Percentiles rank a stretch among this genome's conserved stretches.
Evolutionary conservation across 2,888 invertebrate genomes (phyloP).

Genomic region (Patella ulyssiponensis): DNA sequence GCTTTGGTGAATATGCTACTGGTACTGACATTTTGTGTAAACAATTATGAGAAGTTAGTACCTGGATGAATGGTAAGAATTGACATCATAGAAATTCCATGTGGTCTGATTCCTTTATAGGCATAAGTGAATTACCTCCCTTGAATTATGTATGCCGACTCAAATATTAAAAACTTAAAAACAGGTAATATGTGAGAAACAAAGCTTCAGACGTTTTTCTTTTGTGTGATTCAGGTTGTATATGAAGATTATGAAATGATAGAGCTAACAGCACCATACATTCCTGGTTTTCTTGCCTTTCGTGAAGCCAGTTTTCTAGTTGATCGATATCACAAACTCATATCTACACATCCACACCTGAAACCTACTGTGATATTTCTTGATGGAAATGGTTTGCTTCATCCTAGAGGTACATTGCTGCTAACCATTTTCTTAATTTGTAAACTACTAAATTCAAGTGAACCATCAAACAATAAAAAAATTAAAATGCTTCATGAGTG

Average conservation of each 20-base stretch:
- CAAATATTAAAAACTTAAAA: background rate
- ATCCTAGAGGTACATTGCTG: slow-evolving; percentile 66
- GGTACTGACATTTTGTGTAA: too few species aligned
- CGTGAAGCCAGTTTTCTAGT: slow-evolving; percentile 71
- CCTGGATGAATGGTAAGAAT: too few species aligned
- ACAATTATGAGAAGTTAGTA: too few species aligned
- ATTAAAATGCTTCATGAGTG: too few species aligned
- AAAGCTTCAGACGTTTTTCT: background rate
- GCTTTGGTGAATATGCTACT: too few species aligned
- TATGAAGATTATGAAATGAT: slow-evolving; percentile 70
- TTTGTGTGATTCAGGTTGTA: slow-evolving; percentile 60
- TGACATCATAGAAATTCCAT: too few species aligned
- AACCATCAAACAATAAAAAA: too few species aligned
- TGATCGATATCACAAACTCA: slow-evolving; percentile 55
- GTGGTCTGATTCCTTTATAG: too few species aligned
- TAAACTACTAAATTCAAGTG: too few species aligned
- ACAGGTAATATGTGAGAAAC: background rate
- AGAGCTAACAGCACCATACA: slow-evolving; percentile 70
- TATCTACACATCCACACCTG: slow-evolving; percentile 58
- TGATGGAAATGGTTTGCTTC: slow-evolving; percentile 74
- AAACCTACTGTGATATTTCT: slow-evolving; percentile 72
- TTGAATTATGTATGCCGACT: background rate
- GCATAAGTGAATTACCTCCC: too few species aligned
- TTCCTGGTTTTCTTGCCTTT: slow-evolving; percentile 74
- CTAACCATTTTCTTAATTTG: too few species aligned